Base-by-base conservation (phyloP, 2,888 invertebrate species). In the Bursaphelenchus okinawaensis region DNA sequence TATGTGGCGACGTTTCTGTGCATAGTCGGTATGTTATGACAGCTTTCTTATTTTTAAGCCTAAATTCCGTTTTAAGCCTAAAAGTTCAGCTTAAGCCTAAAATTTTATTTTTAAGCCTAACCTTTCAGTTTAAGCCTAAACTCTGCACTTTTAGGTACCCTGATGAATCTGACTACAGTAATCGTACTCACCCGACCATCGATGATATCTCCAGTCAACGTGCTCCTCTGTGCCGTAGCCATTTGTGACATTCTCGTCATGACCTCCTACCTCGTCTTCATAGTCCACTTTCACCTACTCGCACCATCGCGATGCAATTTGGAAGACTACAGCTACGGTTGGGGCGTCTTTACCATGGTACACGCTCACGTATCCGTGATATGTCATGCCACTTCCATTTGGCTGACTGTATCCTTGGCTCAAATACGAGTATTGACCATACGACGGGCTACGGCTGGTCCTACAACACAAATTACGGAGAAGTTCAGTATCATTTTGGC, bases 401-500 rank as follows among this genome's bases (percentile, higher is more conserved):
- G 85, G 85, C 73, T 86, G 29, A 85, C 85, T 24, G 85, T 85
- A 20, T 78, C 82, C 2, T 73, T 85, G 24, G 85, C 85, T 27
- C 84, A 84, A 67, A 85, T 85, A 68, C 82, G 85, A 9, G 85
- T 84, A 67, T 75, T 85, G n/a, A 85, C 83, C 70, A 84, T 85
- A 55, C 66, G 78, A 60, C 59, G 78, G 26, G 81, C 81, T 4
- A 81, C 81, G 6, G 70, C 70, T 16, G 75, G 72, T 1, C 78
- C 75, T 1, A 75, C 78, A 7, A 75, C 72, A 27, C 66, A 66
- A 9, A 69, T 75, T 12, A 61, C 71, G 20, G 62, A 62, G 24
- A 52, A 64, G 9, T 69, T 68, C 26, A 80, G 78, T 2, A 70
- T 71, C 20, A 12, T 73, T 1, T 70, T 81, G 16, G 73, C 77